These are phyloP conservation scores for Phenganax subtilis DNA, from an alignment of 92 coral and sea anemone genomes.

Conservation along the genomic window DNA sequence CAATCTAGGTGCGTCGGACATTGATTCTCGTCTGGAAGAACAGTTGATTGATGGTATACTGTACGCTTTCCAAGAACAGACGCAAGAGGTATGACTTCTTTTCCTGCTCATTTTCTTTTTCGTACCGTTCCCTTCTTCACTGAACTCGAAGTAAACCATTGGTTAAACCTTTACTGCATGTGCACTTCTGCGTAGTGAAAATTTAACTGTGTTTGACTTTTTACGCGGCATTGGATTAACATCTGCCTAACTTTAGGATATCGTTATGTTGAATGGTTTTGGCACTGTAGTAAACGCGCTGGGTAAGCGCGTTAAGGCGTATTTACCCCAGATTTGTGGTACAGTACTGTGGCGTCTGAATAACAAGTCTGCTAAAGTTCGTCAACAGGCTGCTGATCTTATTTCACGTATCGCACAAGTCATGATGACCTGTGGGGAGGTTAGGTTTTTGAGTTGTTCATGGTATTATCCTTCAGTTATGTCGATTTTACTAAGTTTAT, in stretches of 20 bases:
- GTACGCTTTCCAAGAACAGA: constrained; percentile 99
- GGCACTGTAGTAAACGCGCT: constrained; percentile 98
- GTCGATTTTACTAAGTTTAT: background rate
- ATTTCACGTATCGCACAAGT: constrained; percentile 98
- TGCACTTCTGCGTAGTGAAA: too few relatives aligned
- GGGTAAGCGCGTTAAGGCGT: constrained; percentile 94
- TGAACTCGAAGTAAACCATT: too few relatives aligned
- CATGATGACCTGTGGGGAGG: constrained; percentile 99
- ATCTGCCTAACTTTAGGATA: constrained; percentile 56
- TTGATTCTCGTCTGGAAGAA: constrained; percentile 94
- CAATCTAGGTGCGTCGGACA: constrained; percentile 93
- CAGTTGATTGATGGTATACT: constrained; percentile 97
- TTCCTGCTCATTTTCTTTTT: too few relatives aligned
- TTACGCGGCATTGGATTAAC: too few relatives aligned
- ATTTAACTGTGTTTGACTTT: too few relatives aligned
- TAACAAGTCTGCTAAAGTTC: constrained; percentile 96
- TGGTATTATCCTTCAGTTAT: background rate
- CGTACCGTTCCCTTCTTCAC: too few relatives aligned
- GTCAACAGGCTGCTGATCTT: constrained; percentile 99
- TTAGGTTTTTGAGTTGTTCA: constrained; percentile 25
- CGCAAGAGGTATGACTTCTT: constrained; percentile 69
- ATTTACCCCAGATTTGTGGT: constrained; percentile 99
- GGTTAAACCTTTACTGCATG: too few relatives aligned
- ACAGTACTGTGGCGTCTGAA: constrained; percentile 98
- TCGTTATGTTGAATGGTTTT: constrained; percentile 98